Base-by-base conservation (phyloP, 2,797 vertebrate genomes). In the Eremophila alpestris region DNA sequence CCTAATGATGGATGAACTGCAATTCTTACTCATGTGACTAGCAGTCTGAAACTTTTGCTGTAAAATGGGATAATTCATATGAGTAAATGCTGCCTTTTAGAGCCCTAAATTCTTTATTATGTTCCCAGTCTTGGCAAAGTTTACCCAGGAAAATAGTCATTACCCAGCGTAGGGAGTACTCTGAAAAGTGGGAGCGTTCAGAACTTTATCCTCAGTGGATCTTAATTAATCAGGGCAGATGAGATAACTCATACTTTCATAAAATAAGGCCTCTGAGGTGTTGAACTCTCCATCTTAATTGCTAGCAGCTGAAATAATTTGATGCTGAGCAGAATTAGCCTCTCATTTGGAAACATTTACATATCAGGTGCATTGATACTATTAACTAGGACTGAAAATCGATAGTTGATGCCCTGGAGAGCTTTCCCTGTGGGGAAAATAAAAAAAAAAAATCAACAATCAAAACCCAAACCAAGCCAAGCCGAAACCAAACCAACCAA, bases 1-100 rank as follows among this genome's bases (percentile, higher is more conserved):
- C 74, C 51, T 91, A 93, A 90, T 84, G 88, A 95, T 79, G 83
- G 83, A 90, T 17, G 12, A 90, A 67, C 67, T 93, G 83, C 58
- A 94, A 74, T 92, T 90, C 86, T 94, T 94, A 83, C 77, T 94
- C 80, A 23, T 91, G 67, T 88, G 80, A 96, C 76, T 45, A 90
- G 58, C 32, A 65, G 48, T 78, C 59, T 81, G 85, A 60, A 87
- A 82, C 52, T 88, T 88, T 30, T 79, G 23, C 86, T 69, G 38
- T 74, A 90, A 91, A 95, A 91, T 86, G 41, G 88, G 8, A 45
- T 79, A 93, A 95, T 92, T 95, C 93, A 93, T 84, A 43, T 69
- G 74, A 94, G 67, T 89, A 95, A 96, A 96, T 95, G 74, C 81
- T 87, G 78, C 94, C 92, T 93, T 96, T 92, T 94, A 95, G 38